Base-by-base conservation (phyloP, 2,797 vertebrate species). In the Amphiprion clarkii region DNA sequence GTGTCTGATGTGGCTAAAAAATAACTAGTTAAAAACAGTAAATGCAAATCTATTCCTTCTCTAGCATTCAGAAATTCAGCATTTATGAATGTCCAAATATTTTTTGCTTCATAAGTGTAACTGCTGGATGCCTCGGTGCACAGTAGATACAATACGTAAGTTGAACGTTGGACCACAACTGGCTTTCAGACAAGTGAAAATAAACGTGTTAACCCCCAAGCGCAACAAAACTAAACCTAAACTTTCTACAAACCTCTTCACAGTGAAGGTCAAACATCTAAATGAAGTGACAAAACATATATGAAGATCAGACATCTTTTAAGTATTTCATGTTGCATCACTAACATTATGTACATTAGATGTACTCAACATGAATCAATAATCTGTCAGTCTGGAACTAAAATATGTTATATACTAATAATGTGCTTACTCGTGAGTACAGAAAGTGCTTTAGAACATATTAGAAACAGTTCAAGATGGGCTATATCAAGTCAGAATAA, bases 61-160 rank as follows among this genome's bases (percentile, higher is more conserved):
- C 16, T 14, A 1, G 0, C 46, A 21, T 29, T 55, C 1, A 48
- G 49, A 51, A 27, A 56, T 23, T 17, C 3, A 46, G 1, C 2
- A 53, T 67, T 21, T 27, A 29, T 48, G n/a, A 11, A 44, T 55
- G 23, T 55, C 19, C n/a, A 71, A 39, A 23, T 71, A 36, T 27
- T 6, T 64, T 57, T 49, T 21, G 19, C 7, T 17, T 19, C 16
- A 46, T 6, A 17, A 46, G 16, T 46, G 12, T 19, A 19, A 44
- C 42, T 14, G 3, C 17, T 44, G 33, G 6, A 16, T 31, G 59
- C 1, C 1, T 44, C 3, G 12, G 31, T 52, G n/a, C 23, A 25
- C 25, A 27, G 51, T 4, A 16, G 27, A 3, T 12, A 12, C 53
- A 5, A 3, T 16, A 52, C 3, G 11, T 12, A 23, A 25, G n/a